Base-by-base conservation (phyloP, 1,140 invertebrate genomes). In the Drosophila ananassae region DNA sequence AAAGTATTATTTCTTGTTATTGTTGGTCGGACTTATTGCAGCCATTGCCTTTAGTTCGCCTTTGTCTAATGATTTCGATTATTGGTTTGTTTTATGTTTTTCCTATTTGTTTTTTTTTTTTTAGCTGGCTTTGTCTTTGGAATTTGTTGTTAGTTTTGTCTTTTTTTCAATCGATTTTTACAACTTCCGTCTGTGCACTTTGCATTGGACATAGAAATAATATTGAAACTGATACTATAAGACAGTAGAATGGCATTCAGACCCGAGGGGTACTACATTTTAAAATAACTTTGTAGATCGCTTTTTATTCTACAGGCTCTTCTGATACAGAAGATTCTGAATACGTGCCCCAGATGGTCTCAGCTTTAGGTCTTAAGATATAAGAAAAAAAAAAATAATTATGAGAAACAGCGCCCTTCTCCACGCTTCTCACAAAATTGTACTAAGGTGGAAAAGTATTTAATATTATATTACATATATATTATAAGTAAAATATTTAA, bases 41-140 rank as follows among this genome's bases (percentile, higher is more conserved):
- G 51, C n/a, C 51, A 68, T 56, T 69, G 63, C 13, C 46, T 67
- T 10, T 48, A 59, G 66, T 63, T 61, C 13, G 72, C 72, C 51
- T 84, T 79, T 84, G 80, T 80, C 60, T 84, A 84, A 79, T 79
- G 71, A 64, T 69, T 84, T 79, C 62, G 47, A 69, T 84, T 84
- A 82, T 78, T 72, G 58, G 17, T 9, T 22, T 10, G 51, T 63
- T 55, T 48, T 37, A 37, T 37, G 50, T 32, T 59, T 81, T 80
- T 63, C 30, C 55, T 66, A 44, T 12, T 63, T 55, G n/a, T 44
- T 61, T 41, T 37, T 44, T 39, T 17, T 21, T 17, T 53, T 74
- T 57, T 17, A 17, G 2, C 28, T 24, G 32, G 7, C 32, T 37
- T 37, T 37, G 10, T 12, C 10, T 37, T 2, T 12, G 41, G 13